phyloP scores from a whole-genome alignment of 2,113 vertebrate species.

The Tragelaphus strepsiceros region DNA sequence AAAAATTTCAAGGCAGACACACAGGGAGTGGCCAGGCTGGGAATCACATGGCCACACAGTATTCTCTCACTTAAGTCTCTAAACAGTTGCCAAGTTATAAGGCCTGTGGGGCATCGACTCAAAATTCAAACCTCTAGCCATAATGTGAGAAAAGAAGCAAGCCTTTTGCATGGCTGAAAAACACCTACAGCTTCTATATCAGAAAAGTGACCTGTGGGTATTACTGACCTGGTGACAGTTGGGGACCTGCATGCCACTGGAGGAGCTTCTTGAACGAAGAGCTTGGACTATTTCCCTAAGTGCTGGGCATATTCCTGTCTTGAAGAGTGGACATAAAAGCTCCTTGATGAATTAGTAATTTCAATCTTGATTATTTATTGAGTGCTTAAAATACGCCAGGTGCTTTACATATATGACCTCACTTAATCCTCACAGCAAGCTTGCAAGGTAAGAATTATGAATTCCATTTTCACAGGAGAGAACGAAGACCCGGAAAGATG shows the following conservation, averaged over 20 bases:
- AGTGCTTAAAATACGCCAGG: conserved; percentile 60
- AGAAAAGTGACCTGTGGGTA: background rate
- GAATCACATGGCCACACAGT: rapidly evolving
- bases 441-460: conserved; percentile 37
- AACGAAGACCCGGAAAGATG: background rate
- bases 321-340: conserved; percentile 55
- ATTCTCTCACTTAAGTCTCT: background rate
- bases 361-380: conserved; percentile 63
- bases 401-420: conserved; percentile 60
- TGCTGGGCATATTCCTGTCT: background rate
- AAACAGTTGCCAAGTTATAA: background rate
- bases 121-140: background rate
- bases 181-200: background rate
- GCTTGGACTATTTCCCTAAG: conserved; percentile 28
- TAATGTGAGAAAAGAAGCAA: background rate
- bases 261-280: background rate
- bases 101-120: background rate
- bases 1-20: background rate
- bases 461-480: background rate
- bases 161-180: background rate
- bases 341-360: conserved; percentile 69
- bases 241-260: background rate
- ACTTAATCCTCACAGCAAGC: conserved; percentile 42
- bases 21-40: background rate
- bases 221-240: background rate